These are phyloP conservation scores for Rhaphigaster nebulosa DNA, from an alignment of 2,888 invertebrate genomes.

Conservation along the genomic window DNA sequence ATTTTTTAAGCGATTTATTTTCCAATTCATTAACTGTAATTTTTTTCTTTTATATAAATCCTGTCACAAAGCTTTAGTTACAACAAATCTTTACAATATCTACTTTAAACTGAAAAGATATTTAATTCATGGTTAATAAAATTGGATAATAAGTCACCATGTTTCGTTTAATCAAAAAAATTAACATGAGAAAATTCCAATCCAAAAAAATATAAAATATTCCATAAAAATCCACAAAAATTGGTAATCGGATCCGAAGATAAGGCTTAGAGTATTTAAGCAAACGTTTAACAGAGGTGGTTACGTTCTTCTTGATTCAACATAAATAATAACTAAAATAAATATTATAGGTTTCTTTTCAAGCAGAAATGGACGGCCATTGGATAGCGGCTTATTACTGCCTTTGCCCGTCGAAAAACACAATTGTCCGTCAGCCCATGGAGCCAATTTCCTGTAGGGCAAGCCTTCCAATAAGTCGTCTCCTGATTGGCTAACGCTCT, in stretches of 20 bases:
- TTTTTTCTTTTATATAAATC: too few species aligned
- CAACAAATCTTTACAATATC: too few species aligned
- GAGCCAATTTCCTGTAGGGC: conserved; percentile 11
- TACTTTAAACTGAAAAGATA: too few species aligned
- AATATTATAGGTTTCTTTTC: background rate
- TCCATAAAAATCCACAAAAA: too few species aligned
- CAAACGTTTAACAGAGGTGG: background rate
- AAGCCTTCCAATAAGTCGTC: conserved; percentile 6
- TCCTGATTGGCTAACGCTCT: background rate
- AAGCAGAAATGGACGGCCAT: background rate
- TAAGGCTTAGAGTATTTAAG: background rate
- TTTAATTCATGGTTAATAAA: too few species aligned
- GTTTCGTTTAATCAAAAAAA: too few species aligned
- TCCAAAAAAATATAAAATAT: too few species aligned
- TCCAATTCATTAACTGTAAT: too few species aligned
- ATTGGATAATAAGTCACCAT: too few species aligned
- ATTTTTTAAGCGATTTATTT: too few species aligned
- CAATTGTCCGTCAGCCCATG: conserved; percentile 3
- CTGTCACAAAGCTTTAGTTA: too few species aligned
- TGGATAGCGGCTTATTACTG: background rate
- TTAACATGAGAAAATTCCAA: too few species aligned
- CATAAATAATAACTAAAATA: background rate
- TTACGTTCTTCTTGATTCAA: background rate
- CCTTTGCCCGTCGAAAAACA: background rate
- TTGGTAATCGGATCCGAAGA: background rate